phyloP scores from a whole-genome alignment of 2,797 vertebrate species.

The Galago senegalensis region DNA sequence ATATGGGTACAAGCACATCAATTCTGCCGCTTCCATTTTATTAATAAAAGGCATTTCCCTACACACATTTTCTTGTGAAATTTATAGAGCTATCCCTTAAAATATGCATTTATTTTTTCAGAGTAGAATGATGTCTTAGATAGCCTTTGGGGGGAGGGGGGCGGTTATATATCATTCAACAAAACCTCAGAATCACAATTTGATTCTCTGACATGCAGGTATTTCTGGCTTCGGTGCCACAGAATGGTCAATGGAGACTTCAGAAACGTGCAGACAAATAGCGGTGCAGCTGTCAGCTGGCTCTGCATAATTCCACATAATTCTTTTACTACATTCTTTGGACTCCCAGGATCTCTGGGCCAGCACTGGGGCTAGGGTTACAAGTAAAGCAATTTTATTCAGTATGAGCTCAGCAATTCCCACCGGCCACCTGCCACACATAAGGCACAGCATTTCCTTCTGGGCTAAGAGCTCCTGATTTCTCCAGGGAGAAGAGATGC shows the following conservation, averaged over 20 bases:
- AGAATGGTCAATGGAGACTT: not conserved
- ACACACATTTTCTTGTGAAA: not conserved
- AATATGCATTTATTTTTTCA: not conserved
- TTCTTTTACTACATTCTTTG: constrained; percentile 21
- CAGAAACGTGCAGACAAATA: not conserved
- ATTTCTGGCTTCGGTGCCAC: not conserved
- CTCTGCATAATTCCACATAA: not conserved
- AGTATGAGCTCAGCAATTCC: not conserved
- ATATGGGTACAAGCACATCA: not conserved
- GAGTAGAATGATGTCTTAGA: constrained; percentile 2
- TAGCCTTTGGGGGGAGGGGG: not conserved
- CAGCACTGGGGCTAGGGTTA: not conserved
- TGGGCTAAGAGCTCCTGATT: not conserved
- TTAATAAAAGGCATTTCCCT: not conserved
- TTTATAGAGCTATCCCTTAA: constrained; percentile 29
- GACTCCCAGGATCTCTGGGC: constrained; percentile 19
- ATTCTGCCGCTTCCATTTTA: not conserved
- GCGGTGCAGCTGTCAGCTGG: not conserved
- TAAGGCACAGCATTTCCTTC: not conserved
- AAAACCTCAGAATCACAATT: not conserved
- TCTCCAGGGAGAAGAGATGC: not conserved
- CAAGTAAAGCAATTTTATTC: constrained; percentile 35
- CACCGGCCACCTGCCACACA: not conserved
- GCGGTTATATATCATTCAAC: not conserved
- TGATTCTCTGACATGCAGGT: constrained; percentile 18